Evolutionary conservation across 2,888 invertebrate genomes (phyloP), one percentile per base, ranked within the genome.

Genomic region (Trichogramma evanescens): DNA sequence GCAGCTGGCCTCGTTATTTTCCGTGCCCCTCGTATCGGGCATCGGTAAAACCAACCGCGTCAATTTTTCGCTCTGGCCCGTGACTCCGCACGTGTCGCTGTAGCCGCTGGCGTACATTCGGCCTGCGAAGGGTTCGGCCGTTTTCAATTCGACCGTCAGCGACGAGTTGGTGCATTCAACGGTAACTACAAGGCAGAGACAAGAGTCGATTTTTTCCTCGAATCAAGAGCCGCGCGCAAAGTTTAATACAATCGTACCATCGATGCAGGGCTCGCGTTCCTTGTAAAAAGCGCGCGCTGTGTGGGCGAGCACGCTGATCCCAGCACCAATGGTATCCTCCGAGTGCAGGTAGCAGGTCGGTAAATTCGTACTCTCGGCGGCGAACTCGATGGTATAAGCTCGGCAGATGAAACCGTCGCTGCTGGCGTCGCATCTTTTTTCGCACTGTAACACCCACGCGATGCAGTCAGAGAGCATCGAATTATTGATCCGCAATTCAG

Each of bases 71-170:
- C 83, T 79, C 59, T 80, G 78, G 41, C 86, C 84, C 74, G 82
- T 80, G 8, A 84, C 83, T 65, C 84, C 83, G 75, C 93, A 93
- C 6, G 80, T 77, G 67, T 89, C 89, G 0, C 90, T 88, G 71
- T 87, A 87, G 9, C 90, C 91, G 66, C 86, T 88, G 61, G 89
- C 89, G 74, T 93, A 94, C 66, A 94, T 81, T 57, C 89, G 85
- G 0, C 94, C 94, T 48, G 74, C 71, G 69, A 84, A 84, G 1
- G 80, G 77, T n/a, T 78, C 77, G 53, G 72, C 75, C 26, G 82
- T 82, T 48, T 71, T 73, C 49, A 83, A 73, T 41, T 82, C 85
- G 58, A 93, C 83, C 41, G 85, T 78, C 82, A 93, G 84, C 63
- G 84, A 83, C 4, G 84, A 80, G 43, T 84, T 84, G n/a, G 84